Evolutionary conservation across 2,797 vertebrate species (phyloP), one percentile per base, ranked within the genome.

Genomic region (Chanos chanos): DNA sequence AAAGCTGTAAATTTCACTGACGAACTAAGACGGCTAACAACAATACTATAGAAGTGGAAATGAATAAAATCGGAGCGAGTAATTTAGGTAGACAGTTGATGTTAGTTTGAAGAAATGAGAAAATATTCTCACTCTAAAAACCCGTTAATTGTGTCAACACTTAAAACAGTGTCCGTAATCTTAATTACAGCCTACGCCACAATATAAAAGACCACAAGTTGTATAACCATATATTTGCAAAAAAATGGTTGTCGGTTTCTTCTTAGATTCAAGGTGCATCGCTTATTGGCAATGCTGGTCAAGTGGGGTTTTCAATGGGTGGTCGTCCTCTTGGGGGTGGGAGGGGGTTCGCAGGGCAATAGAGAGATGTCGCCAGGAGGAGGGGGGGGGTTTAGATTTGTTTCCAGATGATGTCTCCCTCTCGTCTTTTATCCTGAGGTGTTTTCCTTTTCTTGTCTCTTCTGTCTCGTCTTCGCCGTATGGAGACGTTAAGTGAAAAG

Each of bases 261-360:
- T 74, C 74, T 56, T 37, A 48, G 61, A 77, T 76, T 83, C 81
- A 66, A 73, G 78, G 82, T 74, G 83, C 89, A 80, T 88, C 83
- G 84, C 85, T 77, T 54, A 72, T 75, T 79, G 72, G 83, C 81
- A 81, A 81, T 81, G 85, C 83, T 83, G 82, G 86, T 89, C 86
- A 77, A 79, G 79, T 72, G 73, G 52, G 81, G 71, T 30, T 75
- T 84, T 82, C 82, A 78, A 44, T 69, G 80, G 85, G 84, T 87
- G 85, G 79, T 82, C 63, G 70, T 77, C 74, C 83, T 84, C 79
- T 77, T 41, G 70, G 67, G 59, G 68, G 76, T 74, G 59, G 70
- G 79, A 80, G 80, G 76, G 78, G 61, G 72, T 51, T 72, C 50
- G 40, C 70, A 28, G 47, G 55, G 79, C 74, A 70, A 77, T 49